phyloP scores from a whole-genome alignment of 2,888 invertebrate genomes.

The Agrochola circellaris region DNA sequence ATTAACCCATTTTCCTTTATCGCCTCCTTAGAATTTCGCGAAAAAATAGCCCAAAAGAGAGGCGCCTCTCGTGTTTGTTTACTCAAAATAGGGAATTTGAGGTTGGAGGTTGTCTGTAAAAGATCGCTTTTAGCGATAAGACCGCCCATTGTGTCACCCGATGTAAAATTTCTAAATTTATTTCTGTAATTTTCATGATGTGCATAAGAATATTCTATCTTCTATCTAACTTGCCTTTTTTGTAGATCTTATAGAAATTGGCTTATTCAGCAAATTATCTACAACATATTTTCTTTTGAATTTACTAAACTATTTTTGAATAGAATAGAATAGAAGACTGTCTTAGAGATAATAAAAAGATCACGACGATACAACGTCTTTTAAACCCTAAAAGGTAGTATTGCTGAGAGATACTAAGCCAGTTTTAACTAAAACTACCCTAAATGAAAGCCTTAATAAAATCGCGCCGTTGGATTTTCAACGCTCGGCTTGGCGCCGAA shows the following conservation, averaged over 20 bases:
- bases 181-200: too few relatives aligned
- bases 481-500: neutral
- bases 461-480: neutral
- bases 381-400: neutral
- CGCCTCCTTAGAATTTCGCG: slow-evolving; percentile 33
- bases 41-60: slow-evolving; percentile 34
- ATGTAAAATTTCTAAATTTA: too few relatives aligned
- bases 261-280: slow-evolving; percentile 22
- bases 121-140: too few relatives aligned
- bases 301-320: neutral
- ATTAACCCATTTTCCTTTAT: slow-evolving; percentile 54
- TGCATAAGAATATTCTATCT: too few relatives aligned
- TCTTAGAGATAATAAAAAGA: neutral
- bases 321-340: neutral
- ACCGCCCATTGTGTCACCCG: too few relatives aligned
- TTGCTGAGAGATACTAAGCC: neutral
- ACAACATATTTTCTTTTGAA: neutral
- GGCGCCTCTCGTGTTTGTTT: slow-evolving; percentile 36
- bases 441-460: neutral
- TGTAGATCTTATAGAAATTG: slow-evolving; percentile 5
- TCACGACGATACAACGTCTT: neutral
- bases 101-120: too few relatives aligned
- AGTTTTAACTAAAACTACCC: neutral
- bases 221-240: neutral
- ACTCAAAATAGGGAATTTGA: slow-evolving; percentile 17